These are phyloP conservation scores for Aphrophora alni DNA, from an alignment of 2,888 invertebrate genomes.

Conservation along the genomic window DNA sequence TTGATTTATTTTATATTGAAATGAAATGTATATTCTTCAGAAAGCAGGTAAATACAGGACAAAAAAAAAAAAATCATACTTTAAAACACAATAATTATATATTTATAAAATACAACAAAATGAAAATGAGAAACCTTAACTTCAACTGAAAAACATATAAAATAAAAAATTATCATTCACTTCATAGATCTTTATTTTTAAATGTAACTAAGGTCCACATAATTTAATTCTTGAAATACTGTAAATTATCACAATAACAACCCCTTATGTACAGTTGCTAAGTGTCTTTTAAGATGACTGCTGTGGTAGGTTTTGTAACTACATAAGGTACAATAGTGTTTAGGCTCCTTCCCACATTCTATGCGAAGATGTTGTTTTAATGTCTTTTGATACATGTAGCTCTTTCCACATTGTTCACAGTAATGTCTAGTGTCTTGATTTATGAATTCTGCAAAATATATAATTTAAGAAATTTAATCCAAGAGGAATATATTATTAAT, in stretches of 20 bases:
- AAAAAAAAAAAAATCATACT: no score
- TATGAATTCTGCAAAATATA: background rate
- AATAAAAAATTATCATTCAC: background rate
- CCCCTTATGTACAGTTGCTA: background rate
- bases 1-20: no score
- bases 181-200: background rate
- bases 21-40: no score
- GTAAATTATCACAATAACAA: no score
- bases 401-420: slow-evolving; percentile 38
- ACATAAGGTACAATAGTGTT: slow-evolving; percentile 53
- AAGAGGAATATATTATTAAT: no score
- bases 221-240: background rate
- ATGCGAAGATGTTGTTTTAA: slow-evolving; percentile 37
- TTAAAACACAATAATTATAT: no score
- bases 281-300: slow-evolving; percentile 32
- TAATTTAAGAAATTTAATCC: background rate
- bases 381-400: slow-evolving; percentile 34
- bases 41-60: no score
- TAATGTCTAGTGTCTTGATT: background rate
- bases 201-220: background rate
- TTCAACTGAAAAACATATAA: background rate
- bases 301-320: slow-evolving; percentile 49
- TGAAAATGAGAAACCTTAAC: no score
- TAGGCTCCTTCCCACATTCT: slow-evolving; percentile 52
- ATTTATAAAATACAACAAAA: no score